Conservation (phyloP, 2,888 invertebrate species). For the Cynaeus angustus region DNA sequence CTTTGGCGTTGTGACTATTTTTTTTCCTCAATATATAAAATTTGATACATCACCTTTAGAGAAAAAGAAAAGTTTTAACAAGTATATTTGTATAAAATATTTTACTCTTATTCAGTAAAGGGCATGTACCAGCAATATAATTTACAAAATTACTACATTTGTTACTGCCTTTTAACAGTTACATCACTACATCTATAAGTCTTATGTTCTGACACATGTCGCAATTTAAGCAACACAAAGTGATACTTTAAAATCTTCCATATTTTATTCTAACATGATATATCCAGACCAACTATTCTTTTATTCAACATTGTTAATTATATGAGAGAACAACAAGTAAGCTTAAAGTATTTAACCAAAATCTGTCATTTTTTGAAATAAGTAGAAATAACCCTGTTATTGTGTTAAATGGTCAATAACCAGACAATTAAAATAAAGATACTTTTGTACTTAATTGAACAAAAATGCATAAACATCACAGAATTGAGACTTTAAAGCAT, state of each 20-base stretch:
- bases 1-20: constrained; percentile 55
- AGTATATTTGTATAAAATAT: constrained; percentile 42
- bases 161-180: constrained; percentile 45
- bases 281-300: constrained; percentile 35
- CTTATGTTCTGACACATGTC: constrained; percentile 46
- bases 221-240: constrained; percentile 45
- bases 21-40: constrained; percentile 48
- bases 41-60: constrained; percentile 34
- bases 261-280: constrained; percentile 43
- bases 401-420: constrained; percentile 34
- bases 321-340: constrained; percentile 34
- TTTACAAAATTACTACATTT: constrained; percentile 55
- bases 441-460: constrained; percentile 43
- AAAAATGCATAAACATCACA: constrained; percentile 55
- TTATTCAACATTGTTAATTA: constrained; percentile 41
- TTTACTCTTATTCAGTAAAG: constrained; percentile 36
- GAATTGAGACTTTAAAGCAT: constrained; percentile 44
- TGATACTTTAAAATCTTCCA: constrained; percentile 43
- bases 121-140: constrained; percentile 39
- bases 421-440: constrained; percentile 25
- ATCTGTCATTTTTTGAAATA: constrained; percentile 15
- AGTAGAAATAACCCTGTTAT: constrained; percentile 43
- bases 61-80: constrained; percentile 38
- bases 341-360: constrained; percentile 15
- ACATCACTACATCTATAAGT: constrained; percentile 45